Conservation (phyloP, 1,140 invertebrate genomes). For the Carposina sasakii region DNA sequence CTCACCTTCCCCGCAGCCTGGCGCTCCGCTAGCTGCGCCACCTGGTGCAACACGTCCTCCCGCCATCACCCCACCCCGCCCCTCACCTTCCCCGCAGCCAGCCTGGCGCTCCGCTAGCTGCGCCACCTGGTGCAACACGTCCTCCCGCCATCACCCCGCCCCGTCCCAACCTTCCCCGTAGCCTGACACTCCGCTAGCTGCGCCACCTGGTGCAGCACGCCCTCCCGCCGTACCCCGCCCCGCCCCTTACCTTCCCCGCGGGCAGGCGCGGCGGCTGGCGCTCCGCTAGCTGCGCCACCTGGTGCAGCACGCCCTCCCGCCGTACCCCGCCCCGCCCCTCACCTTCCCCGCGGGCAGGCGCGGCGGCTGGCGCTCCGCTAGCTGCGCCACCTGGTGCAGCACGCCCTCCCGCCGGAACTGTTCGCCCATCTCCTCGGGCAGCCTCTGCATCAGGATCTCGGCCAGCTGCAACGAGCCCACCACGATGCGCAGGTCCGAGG, state of each 20-base stretch:
- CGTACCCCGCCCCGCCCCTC: slow-evolving; percentile 95
- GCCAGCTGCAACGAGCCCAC: slow-evolving; percentile 98
- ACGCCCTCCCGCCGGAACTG: slow-evolving; percentile 97
- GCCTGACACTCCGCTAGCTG: slow-evolving; percentile 78
- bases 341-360: too few relatives aligned
- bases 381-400: slow-evolving; percentile 89
- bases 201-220: slow-evolving; percentile 93
- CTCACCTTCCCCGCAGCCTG: too few relatives aligned
- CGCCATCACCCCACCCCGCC: too few relatives aligned
- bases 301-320: slow-evolving; percentile 95
- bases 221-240: slow-evolving; percentile 95
- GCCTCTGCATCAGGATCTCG: slow-evolving; percentile 95
- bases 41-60: too few relatives aligned
- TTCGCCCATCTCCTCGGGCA: slow-evolving; percentile 94
- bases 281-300: slow-evolving; percentile 76
- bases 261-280: slow-evolving; percentile 35
- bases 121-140: too few relatives aligned
- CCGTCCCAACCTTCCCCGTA: too few relatives aligned
- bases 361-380: slow-evolving; percentile 74
- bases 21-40: too few relatives aligned
- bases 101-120: too few relatives aligned
- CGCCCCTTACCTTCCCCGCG: slow-evolving; percentile 49
- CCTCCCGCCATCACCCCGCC: too few relatives aligned
- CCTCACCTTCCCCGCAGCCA: too few relatives aligned
- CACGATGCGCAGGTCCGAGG: slow-evolving; percentile 94